Evolutionary conservation across 2,888 invertebrate genomes (phyloP), one percentile per base, ranked within the genome.

Genomic region (Drosophila leonis): DNA sequence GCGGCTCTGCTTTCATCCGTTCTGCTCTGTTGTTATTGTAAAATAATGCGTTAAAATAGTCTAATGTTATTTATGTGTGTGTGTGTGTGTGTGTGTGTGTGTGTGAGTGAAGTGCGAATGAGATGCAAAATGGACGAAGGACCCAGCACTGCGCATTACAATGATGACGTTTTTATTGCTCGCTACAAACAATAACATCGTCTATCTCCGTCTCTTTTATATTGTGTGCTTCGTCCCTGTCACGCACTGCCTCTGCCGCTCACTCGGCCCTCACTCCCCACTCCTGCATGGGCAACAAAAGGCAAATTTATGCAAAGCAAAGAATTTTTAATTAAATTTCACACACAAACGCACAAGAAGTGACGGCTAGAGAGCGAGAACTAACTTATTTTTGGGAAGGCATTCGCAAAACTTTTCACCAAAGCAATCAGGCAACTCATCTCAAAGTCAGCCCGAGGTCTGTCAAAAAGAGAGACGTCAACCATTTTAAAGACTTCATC

Each of bases 301-400:
- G 82, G 60, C 74, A 86, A 88, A 87, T 87, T 88, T 88, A 87
- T 88, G 88, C 88, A 88, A 72, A 82, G 82, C 75, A 72, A 78
- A 74, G 80, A 83, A 86, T 88, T 87, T 88, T 88, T 88, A 85
- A 85, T 85, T 85, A 85, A 85, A 85, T 79, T 85, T 88, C 59
- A 74, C 84, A 78, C 80, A 72, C 78, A 83, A 78, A 83, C 61
- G 72, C 80, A 71, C 76, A 72, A 46, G 37, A 54, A 61, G 49
- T 24, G 39, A 49, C 35, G 39, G 52, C 24, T 49, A 59, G 27
- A 49, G 41, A 46, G 41, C 37, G 29, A 2, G 33, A 41, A 42
- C 54, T 33, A 64, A 65, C 68, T 70, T 64, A 27, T 61, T 52
- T 66, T 62, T 49, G 48, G 33, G 35, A 51, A 37, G 46, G 59